Evolutionary conservation across 2,888 invertebrate genomes (phyloP).

Genomic region (Netelia virgata): DNA sequence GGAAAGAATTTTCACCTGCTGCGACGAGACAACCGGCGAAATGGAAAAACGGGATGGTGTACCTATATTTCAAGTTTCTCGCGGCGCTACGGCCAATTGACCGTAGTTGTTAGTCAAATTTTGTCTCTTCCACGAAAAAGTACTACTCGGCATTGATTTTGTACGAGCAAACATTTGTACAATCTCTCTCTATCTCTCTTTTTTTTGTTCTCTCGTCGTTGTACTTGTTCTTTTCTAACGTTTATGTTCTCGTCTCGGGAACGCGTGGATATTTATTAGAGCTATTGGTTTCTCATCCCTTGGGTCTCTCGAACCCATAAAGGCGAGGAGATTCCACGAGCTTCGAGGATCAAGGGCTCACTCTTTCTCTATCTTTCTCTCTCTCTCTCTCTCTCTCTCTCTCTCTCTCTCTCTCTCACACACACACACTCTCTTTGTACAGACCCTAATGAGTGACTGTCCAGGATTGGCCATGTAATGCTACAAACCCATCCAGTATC

Average conservation of each 20-base stretch:
- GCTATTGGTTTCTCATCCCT: constrained; percentile 14
- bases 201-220: neutral
- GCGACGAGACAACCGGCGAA: neutral
- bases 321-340: constrained; percentile 25
- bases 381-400: constrained; percentile 8
- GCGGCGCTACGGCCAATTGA: neutral
- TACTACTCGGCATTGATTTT: neutral
- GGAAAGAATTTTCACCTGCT: neutral
- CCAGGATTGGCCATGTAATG: constrained; percentile 17
- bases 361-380: constrained; percentile 27
- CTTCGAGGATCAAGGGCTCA: constrained; percentile 55
- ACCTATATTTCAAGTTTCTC: neutral
- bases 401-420: neutral
- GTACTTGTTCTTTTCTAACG: constrained; percentile 3
- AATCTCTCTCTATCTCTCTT: neutral
- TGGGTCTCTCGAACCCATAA: constrained; percentile 3
- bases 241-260: neutral
- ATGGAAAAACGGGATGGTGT: neutral
- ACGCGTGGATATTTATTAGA: constrained; percentile 29
- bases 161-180: constrained; percentile 2
- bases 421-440: constrained; percentile 19
- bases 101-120: neutral
- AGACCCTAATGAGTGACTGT: constrained; percentile 62
- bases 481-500: neutral
- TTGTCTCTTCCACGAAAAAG: neutral